Conservation (phyloP, 2,113 vertebrate species). For the Vombatus ursinus region DNA sequence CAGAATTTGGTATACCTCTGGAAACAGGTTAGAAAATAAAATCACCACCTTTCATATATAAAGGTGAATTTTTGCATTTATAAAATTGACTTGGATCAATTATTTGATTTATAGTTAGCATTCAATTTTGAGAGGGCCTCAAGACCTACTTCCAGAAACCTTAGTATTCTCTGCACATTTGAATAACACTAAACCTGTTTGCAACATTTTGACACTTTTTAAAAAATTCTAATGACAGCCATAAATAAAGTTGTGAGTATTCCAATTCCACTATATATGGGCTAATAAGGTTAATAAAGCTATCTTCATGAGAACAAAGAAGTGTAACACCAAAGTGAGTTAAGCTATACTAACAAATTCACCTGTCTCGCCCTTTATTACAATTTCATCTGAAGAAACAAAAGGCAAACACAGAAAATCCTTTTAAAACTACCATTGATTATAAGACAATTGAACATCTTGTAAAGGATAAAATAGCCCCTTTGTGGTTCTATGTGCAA, state of each 20-base stretch:
- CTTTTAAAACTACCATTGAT: constrained; percentile 45
- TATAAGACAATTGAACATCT: too few relatives aligned
- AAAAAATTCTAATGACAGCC: constrained; percentile 13
- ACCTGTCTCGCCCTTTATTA: constrained; percentile 45
- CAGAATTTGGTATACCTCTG: background rate
- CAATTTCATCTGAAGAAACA: constrained; percentile 68
- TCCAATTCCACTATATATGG: too few relatives aligned
- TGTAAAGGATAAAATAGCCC: too few relatives aligned
- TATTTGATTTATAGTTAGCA: constrained; percentile 34
- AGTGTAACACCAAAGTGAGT: constrained; percentile 25
- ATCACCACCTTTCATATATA: background rate
- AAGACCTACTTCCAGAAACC: background rate
- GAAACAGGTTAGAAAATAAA: background rate
- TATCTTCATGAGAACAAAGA: constrained; percentile 62
- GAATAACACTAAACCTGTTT: constrained; percentile 46
- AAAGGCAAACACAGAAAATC: constrained; percentile 56
- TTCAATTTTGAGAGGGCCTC: constrained; percentile 8
- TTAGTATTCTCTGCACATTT: constrained; percentile 9
- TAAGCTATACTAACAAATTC: constrained; percentile 40
- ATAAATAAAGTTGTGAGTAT: too few relatives aligned
- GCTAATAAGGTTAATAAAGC: constrained; percentile 33
- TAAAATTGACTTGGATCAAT: constrained; percentile 16
- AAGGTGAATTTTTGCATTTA: constrained; percentile 31
- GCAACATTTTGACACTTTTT: constrained; percentile 17
- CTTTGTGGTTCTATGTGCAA: too few relatives aligned